These are phyloP conservation scores for Bellardia bayeri DNA, from an alignment of 2,888 invertebrate species.

Conservation along the genomic window DNA sequence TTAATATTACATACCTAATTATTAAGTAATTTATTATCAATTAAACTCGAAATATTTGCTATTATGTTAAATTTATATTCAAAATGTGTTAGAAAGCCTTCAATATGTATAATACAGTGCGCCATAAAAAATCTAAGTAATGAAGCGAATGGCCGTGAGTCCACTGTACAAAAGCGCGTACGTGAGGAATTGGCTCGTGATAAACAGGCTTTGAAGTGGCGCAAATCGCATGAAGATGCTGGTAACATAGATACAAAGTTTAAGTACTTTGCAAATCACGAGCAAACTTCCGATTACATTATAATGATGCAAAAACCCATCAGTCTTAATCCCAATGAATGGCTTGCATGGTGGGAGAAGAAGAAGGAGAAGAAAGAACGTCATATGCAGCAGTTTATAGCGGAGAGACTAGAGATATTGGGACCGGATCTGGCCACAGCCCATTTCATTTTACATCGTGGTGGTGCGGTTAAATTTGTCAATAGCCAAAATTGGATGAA, in stretches of 20 bases:
- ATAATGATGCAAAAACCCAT: conserved; percentile 85
- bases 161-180: conserved; percentile 76
- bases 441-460: conserved; percentile 91
- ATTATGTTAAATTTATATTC: conserved; percentile 49
- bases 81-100: not conserved
- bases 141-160: conserved; percentile 76
- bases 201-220: conserved; percentile 86
- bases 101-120: not conserved
- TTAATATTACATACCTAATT: not conserved
- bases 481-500: conserved; percentile 85
- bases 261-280: conserved; percentile 86
- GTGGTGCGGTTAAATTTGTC: conserved; percentile 85
- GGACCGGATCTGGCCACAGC: conserved; percentile 94
- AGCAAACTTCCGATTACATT: conserved; percentile 84
- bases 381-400: conserved; percentile 86
- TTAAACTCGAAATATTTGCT: conserved; percentile 1
- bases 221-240: conserved; percentile 86
- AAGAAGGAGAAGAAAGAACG: conserved; percentile 85
- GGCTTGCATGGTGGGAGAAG: conserved; percentile 86
- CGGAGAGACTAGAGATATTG: conserved; percentile 86
- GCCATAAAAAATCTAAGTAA: conserved; percentile 19
- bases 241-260: conserved; percentile 82
- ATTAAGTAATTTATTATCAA: conserved; percentile 5
- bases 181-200: conserved; percentile 79
- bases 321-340: conserved; percentile 84